A percentile compares a stretch with the other conserved stretches of the same genome.
Evolutionary conservation across 2,113 vertebrate species (phyloP).

Genomic region (Protobothrops mucrosquamatus): DNA sequence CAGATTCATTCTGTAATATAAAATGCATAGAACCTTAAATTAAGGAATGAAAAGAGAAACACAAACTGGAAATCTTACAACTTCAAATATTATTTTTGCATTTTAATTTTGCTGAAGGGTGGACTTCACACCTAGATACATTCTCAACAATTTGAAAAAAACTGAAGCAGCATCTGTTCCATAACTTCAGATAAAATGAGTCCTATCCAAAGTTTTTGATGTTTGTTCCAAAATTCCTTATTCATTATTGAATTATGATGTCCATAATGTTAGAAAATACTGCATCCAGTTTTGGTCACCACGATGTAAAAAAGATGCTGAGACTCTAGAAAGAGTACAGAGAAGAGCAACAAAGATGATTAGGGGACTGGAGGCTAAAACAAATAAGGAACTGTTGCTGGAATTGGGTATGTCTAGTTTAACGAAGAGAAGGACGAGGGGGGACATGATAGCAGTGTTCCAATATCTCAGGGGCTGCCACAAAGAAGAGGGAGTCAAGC

Average conservation of each 20-base stretch:
- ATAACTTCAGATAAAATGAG: background rate
- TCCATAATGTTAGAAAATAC: background rate
- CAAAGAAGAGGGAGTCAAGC: too few relatives aligned
- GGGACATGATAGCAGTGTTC: too few relatives aligned
- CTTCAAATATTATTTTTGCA: background rate
- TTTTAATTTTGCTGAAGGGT: background rate
- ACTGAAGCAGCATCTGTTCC: background rate
- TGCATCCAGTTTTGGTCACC: too few relatives aligned
- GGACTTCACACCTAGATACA: background rate
- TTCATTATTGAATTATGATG: background rate
- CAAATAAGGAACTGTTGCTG: too few relatives aligned
- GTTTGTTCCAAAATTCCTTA: background rate
- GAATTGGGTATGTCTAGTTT: too few relatives aligned
- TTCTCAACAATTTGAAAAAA: background rate
- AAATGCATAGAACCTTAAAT: background rate
- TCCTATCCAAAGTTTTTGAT: background rate
- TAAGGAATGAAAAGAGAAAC: background rate
- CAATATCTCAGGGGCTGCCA: too few relatives aligned
- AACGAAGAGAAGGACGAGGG: too few relatives aligned
- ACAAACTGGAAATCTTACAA: background rate
- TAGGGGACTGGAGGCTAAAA: too few relatives aligned
- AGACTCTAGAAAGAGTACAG: too few relatives aligned
- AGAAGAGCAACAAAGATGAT: too few relatives aligned
- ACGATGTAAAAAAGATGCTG: too few relatives aligned
- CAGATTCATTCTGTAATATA: background rate